Evolutionary conservation across 2,797 vertebrate genomes (phyloP), one percentile per base, ranked within the genome.

Genomic region (Pristis pectinata): DNA sequence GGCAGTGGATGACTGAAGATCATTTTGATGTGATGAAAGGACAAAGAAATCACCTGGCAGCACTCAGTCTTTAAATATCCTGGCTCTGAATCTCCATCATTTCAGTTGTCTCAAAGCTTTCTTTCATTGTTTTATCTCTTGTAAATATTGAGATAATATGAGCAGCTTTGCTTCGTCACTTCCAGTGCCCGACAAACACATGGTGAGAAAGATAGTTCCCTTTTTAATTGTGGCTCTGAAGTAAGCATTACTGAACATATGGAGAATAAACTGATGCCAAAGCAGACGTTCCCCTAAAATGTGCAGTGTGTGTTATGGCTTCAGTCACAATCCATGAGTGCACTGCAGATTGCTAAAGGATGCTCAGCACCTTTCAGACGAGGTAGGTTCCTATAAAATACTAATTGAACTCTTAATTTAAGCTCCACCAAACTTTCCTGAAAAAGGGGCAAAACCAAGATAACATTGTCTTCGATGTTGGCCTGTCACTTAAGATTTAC

Each of bases 1-100:
- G 95, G 95, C 94, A 89, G 95, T 95, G 94, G 95, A 95, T 95
- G 94, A 94, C 44, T 95, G 77, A 94, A 95, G 94, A 95, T 79
- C 91, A 95, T 94, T 89, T 53, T 76, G 94, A 91, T 83, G 34
- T 41, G 79, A 94, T 94, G 76, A 94, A 94, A 80, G 76, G 94
- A 94, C 56, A 80, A 94, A 94, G 94, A 94, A 94, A 94, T 80
- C 94, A 94, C 94, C 72, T 94, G 27, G 24, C 37, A 64, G 79
- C 19, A 44, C 8, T 67, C 53, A 64, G 72, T 67, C 74, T 64
- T 94, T 83, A 94, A 94, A 80, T 94, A 64, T 80, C 56, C 76
- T 79, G n/a, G 41, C 41, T 53, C 27, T 49, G 72, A 70, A 44
- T 94, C 67, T 72, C 41, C 64, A 72, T 17, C 67, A 93, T 37